Evolutionary conservation across 2,797 vertebrate species (phyloP).

Genomic region (Hemitrygon akajei): DNA sequence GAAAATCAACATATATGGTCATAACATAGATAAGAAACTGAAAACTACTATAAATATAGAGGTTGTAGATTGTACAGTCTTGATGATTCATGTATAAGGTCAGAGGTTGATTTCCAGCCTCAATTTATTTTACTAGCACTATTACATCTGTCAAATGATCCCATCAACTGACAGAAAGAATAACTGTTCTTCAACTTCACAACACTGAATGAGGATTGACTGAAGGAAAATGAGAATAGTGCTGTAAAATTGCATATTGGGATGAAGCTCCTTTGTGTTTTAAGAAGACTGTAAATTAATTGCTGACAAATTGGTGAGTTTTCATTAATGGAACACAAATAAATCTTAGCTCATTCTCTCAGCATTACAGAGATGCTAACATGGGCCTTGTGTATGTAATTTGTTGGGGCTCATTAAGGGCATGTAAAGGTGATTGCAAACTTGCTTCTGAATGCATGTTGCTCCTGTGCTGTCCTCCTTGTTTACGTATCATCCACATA

Average conservation of each 20-base stretch:
- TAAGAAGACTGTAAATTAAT: neutral
- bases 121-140: neutral
- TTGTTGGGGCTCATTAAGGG: neutral
- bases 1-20: neutral
- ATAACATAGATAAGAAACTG: neutral
- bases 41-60: neutral
- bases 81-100: neutral
- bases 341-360: neutral
- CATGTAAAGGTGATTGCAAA: neutral
- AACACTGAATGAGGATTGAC: neutral
- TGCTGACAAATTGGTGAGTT: neutral
- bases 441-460: neutral
- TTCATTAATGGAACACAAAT: neutral
- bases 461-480: neutral
- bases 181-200: neutral
- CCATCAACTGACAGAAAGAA: neutral
- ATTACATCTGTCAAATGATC: neutral
- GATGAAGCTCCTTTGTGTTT: neutral
- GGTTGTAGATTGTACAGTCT: neutral
- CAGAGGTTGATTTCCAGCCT: neutral
- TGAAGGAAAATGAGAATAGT: neutral
- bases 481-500: neutral
- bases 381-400: neutral
- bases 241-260: neutral
- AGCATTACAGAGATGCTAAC: neutral